A percentile compares a stretch with the other conserved stretches of the same genome.
phyloP scores from a whole-genome alignment of 2,113 vertebrate genomes.

The Bothrops jararaca region DNA sequence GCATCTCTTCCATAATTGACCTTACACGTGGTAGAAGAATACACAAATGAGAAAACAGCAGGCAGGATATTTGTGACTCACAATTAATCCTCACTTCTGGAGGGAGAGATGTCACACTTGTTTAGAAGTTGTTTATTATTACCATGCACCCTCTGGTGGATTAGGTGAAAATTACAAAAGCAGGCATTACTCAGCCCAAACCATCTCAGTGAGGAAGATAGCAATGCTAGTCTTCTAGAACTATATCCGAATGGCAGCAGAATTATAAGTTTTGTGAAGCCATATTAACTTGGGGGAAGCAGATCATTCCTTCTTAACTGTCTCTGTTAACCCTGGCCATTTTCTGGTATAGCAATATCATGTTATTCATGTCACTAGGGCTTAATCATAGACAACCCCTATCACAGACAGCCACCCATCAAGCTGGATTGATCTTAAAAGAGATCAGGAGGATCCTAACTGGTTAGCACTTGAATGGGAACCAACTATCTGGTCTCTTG shows the following conservation, averaged over 20 bases:
- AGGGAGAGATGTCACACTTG: neutral
- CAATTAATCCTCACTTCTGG: slow-evolving; percentile 27
- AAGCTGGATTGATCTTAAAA: neutral
- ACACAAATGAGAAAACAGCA: slow-evolving; percentile 24
- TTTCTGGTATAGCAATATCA: neutral
- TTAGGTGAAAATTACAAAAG: neutral
- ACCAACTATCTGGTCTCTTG: neutral
- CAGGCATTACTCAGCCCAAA: neutral
- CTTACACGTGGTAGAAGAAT: slow-evolving; percentile 41
- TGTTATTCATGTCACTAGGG: neutral
- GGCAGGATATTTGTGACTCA: slow-evolving; percentile 40
- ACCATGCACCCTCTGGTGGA: slow-evolving; percentile 73
- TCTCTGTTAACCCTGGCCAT: neutral
- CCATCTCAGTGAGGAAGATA: neutral
- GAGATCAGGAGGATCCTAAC: neutral
- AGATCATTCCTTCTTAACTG: neutral
- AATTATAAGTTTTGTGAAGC: neutral
- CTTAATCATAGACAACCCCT: neutral
- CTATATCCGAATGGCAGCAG: neutral
- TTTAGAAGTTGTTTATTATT: slow-evolving; percentile 45
- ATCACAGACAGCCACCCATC: neutral
- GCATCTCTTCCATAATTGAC: slow-evolving; percentile 14
- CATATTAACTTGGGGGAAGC: neutral
- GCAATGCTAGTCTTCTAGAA: too few species aligned
- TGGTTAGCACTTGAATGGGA: neutral